Evolutionary conservation across 2,797 vertebrate genomes (phyloP).

Genomic region (Orestias chungarensis): DNA sequence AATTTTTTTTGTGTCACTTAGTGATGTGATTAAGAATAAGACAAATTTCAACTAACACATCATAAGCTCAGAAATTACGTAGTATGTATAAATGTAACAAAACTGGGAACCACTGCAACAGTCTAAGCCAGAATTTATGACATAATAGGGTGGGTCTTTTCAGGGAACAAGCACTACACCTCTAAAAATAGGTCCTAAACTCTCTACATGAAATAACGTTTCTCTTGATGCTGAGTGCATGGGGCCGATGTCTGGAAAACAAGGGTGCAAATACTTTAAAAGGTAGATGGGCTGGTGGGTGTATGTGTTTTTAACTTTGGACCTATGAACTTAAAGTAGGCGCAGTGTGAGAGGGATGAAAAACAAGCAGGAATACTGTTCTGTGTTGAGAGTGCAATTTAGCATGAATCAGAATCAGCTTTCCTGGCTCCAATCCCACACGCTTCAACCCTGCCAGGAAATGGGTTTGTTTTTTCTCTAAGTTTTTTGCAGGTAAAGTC

Average conservation of each 20-base stretch:
- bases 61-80: neutral
- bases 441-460: constrained; percentile 76
- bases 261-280: constrained; percentile 39
- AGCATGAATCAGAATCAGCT: constrained; percentile 81
- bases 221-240: constrained; percentile 40
- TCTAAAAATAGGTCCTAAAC: constrained; percentile 61
- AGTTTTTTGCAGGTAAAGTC: constrained; percentile 77
- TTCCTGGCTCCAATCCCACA: constrained; percentile 74
- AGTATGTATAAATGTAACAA: constrained; percentile 53
- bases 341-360: constrained; percentile 67
- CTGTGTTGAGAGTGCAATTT: constrained; percentile 78
- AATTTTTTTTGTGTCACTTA: neutral
- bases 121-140: constrained; percentile 56
- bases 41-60: neutral
- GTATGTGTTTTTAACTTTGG: constrained; percentile 16
- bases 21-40: constrained; percentile 35
- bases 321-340: constrained; percentile 56
- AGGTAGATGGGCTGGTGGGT: constrained; percentile 25
- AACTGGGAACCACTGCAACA: constrained; percentile 57
- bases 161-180: constrained; percentile 42
- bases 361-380: constrained; percentile 72
- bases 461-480: constrained; percentile 72
- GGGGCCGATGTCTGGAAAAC: constrained; percentile 39
- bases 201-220: constrained; percentile 53
- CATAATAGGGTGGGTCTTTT: constrained; percentile 61